phyloP scores from a whole-genome alignment of 2,113 vertebrate species.

The Ctenomys sociabilis region DNA sequence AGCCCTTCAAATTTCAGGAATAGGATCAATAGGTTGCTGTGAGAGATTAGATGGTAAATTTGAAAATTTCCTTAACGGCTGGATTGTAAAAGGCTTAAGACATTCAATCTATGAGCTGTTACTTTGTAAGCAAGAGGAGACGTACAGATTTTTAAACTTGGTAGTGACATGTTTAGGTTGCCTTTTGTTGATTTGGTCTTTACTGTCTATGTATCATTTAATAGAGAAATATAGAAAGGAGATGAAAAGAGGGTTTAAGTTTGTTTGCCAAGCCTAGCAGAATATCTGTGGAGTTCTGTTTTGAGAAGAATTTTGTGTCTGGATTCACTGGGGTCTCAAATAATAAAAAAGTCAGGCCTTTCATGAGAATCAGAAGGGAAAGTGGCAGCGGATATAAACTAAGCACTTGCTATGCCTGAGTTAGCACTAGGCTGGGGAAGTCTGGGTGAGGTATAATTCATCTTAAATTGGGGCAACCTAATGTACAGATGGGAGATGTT shows the following conservation, averaged over 20 bases:
- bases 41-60: no score
- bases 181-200: neutral
- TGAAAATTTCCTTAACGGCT: neutral
- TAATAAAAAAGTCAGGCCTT: neutral
- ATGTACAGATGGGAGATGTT: neutral
- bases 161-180: neutral
- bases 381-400: neutral
- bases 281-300: neutral
- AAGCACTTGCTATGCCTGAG: neutral
- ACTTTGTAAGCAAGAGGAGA: slow-evolving; percentile 33
- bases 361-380: neutral
- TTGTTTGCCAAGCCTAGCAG: neutral
- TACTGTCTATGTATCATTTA: neutral
- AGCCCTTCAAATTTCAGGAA: neutral
- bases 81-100: neutral
- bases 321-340: neutral
- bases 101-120: neutral
- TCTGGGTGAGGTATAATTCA: neutral
- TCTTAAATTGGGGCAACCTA: neutral
- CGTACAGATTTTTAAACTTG: neutral
- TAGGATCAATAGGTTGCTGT: neutral
- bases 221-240: neutral
- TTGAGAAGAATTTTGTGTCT: slow-evolving; percentile 8
- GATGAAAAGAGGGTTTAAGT: neutral
- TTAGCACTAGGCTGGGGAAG: neutral